Conservation (phyloP, 1,140 invertebrate species). For the Megathymus violae region DNA sequence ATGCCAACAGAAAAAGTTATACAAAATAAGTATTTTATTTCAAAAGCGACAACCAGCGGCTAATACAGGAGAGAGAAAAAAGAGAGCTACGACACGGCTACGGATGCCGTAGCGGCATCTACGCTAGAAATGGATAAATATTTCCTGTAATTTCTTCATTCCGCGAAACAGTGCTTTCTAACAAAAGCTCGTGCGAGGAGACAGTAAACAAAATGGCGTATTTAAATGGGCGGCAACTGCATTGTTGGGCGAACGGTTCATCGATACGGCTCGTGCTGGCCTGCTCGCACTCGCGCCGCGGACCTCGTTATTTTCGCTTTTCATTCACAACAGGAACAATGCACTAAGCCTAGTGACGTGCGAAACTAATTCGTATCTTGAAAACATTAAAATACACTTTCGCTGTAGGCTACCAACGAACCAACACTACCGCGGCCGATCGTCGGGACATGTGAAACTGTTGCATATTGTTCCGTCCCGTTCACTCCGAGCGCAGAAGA, state of each 20-base stretch:
- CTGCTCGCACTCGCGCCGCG: slow-evolving; percentile 55
- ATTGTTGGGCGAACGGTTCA: slow-evolving; percentile 67
- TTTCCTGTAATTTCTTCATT: slow-evolving; percentile 78
- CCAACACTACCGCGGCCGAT: slow-evolving; percentile 48
- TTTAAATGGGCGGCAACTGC: slow-evolving; percentile 82
- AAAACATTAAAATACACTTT: slow-evolving; percentile 49
- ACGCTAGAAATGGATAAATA: slow-evolving; percentile 62
- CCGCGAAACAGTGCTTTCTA: slow-evolving; percentile 72
- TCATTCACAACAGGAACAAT: slow-evolving; percentile 55
- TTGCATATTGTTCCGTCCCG: slow-evolving; percentile 69
- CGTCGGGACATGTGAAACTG: slow-evolving; percentile 68
- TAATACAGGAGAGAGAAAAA: slow-evolving; percentile 8
- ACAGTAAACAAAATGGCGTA: slow-evolving; percentile 82
- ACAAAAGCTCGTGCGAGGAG: slow-evolving; percentile 57
- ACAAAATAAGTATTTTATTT: slow-evolving; percentile 12
- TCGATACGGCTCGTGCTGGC: slow-evolving; percentile 57
- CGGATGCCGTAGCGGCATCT: slow-evolving; percentile 39
- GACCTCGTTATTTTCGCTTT: slow-evolving; percentile 71
- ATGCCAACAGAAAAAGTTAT: too few species aligned
- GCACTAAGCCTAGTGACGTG: slow-evolving; percentile 42
- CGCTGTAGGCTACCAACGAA: not conserved
- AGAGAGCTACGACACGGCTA: slow-evolving; percentile 21
- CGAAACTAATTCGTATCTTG: slow-evolving; percentile 46
- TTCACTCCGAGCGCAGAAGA: slow-evolving; percentile 45
- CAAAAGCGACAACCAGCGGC: slow-evolving; percentile 9